These are phyloP conservation scores for Silurus aristotelis DNA, from an alignment of 2,797 vertebrate genomes.

Conservation along the genomic window DNA sequence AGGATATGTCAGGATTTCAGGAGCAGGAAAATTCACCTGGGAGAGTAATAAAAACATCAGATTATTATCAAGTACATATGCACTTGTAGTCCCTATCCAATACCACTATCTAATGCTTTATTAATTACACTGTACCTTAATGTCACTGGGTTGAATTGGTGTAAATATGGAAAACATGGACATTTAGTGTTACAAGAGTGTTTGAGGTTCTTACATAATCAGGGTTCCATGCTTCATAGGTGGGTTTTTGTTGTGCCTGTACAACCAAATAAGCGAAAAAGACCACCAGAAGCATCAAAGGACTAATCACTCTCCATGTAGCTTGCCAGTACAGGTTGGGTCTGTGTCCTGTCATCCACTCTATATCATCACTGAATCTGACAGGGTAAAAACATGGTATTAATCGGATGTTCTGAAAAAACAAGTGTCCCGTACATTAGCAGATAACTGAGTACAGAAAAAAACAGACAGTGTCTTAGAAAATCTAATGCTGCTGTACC, in stretches of 20 bases:
- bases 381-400: slow-evolving; percentile 4
- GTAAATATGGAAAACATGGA: not conserved
- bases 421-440: not conserved
- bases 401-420: not conserved
- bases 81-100: not conserved
- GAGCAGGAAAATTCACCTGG: slow-evolving; percentile 76
- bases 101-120: not conserved
- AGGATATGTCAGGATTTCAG: slow-evolving; percentile 74
- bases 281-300: slow-evolving; percentile 76
- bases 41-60: slow-evolving; percentile 7
- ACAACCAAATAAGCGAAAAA: slow-evolving; percentile 73
- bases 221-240: slow-evolving; percentile 81
- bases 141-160: not conserved
- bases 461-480: not conserved
- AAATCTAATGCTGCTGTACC: not conserved
- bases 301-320: slow-evolving; percentile 79
- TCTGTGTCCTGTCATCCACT: slow-evolving; percentile 78
- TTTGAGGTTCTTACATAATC: slow-evolving; percentile 70
- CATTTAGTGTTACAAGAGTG: not conserved
- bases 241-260: slow-evolving; percentile 61
- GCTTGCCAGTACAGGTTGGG: slow-evolving; percentile 79
- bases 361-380: slow-evolving; percentile 81
- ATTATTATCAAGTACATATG: not conserved
- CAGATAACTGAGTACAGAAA: not conserved
- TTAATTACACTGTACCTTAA: not conserved